Evolutionary conservation across 1,140 invertebrate species (phyloP), one percentile per base, ranked within the genome.

Genomic region (Babylonia areolata): DNA sequence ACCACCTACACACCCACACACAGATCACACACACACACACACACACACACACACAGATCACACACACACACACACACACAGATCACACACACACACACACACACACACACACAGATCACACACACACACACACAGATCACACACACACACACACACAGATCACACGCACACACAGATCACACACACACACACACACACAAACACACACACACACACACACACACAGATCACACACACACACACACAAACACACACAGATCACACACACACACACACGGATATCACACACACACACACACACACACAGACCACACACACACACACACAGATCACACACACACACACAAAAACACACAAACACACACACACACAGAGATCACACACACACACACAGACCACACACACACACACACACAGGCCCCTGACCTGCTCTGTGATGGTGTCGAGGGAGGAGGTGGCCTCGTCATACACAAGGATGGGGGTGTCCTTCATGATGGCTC

Each of bases 401-500:
- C 58, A 64, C 23, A 64, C 58, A 64, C 6, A 64, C 28, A 64
- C 58, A 64, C 5, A 64, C 5, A 12, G 12, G 5, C 15, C 28
- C 12, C 5, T 23, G 28, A 98, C 98, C 94, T 98, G 96, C 96
- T 99, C 99, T 1, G 99, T 99, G n/a, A 99, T 97, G 0, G 98
- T 98, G 95, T 99, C 99, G 77, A 99, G 95, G 64, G 98, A 98
- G 64, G 98, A 99, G 2, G 99, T 99, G 3, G 99, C 99, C 95
- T 99, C 99, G 93, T 99, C 99, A 94, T 99, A 99, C 35, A 99
- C 95, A 54, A 99, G 95, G 91, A 99, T 98, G 0, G 98, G 98
- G 5, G 98, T 96, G 93, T 98, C 96, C 95, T 99, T 99, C 46
- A 99, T 95, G 88, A 99, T 99, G 9, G 99, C 98, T 88, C 99